Base-by-base conservation (phyloP, 2,113 vertebrate species). In the Pygoscelis adeliae region DNA sequence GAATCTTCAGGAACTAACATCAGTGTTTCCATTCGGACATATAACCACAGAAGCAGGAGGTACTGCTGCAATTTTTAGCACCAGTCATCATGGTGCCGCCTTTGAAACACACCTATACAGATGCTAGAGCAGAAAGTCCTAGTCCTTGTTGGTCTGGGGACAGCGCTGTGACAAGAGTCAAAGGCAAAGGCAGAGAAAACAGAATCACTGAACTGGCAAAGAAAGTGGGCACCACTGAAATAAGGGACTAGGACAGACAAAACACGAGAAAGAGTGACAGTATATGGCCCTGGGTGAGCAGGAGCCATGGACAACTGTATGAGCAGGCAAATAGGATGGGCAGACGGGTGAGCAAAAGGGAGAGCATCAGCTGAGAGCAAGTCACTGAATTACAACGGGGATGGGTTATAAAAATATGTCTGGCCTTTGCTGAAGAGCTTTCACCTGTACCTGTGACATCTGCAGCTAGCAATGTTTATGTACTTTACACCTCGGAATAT, bases 71-170 rank as follows among this genome's bases (percentile, higher is more conserved):
- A 32, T 18, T 87, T 72, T 38, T 58, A 58, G 65, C 65, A 63
- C 0, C 0, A 7, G 16, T 42, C 46, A 65, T 30, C 46, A 13
- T 1, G n/a, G 38, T 38, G 22, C 36, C 7, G 0, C 87, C 44
- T 83, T 49, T 61, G 85, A 85, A 89, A 52, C 38, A 40, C 38
- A 32, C 8, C 15, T 4, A 9, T 2, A 15, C 3, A 22, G 40
- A 29, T 27, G 13, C 9, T 55, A 22, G 20, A 78, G 61, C 78
- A 91, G 81, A 63, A 34, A 58, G 52, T 27, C n/a, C 63, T 22
- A 5, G 30, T n/a, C 50, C 23, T 9, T 11, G 17, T 46, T n/a
- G 36, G 16, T 19, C 78, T 71, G 46, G 32, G 56, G n/a, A 66
- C 50, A 82, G 46, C 6, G 3, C 9, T 2, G 3, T 22, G 55